Evolutionary conservation across 92 coral and sea anemone genomes (phyloP).

Genomic region (Paragorgia papillata): DNA sequence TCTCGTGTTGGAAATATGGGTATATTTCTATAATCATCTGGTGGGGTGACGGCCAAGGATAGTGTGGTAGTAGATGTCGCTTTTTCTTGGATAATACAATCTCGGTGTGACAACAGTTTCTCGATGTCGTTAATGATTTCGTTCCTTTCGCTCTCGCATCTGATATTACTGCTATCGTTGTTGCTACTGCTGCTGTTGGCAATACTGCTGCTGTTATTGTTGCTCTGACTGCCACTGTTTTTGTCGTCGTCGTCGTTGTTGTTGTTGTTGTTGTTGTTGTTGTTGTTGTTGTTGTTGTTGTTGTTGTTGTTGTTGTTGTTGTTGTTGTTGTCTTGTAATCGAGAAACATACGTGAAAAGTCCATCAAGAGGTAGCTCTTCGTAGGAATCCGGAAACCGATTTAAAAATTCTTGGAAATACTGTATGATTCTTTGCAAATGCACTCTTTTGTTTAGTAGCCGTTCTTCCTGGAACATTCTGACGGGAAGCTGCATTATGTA

Average conservation of each 20-base stretch:
- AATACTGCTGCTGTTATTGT: constrained; percentile 64
- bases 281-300: constrained; percentile 65
- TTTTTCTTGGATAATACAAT: constrained; percentile 2
- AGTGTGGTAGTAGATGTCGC: neutral
- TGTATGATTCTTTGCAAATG: constrained; percentile 60
- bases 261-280: constrained; percentile 78
- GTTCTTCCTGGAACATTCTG: constrained; percentile 48
- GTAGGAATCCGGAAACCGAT: constrained; percentile 63
- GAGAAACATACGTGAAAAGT: constrained; percentile 15
- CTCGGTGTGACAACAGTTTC: constrained; percentile 3
- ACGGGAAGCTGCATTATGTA: constrained; percentile 67
- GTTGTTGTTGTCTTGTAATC: constrained; percentile 60
- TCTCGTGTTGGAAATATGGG: constrained; percentile 66
- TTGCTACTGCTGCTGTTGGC: constrained; percentile 76
- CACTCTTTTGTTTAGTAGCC: constrained; percentile 27
- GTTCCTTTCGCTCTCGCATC: constrained; percentile 53
- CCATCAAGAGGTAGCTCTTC: constrained; percentile 69
- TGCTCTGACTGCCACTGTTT: constrained; percentile 63
- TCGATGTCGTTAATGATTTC: neutral
- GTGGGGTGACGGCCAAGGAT: constrained; percentile 42
- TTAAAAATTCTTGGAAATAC: constrained; percentile 73
- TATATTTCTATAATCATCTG: constrained; percentile 68
- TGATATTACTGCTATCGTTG: constrained; percentile 54
- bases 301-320: constrained; percentile 71
- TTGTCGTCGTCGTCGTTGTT: constrained; percentile 58